Conservation (phyloP, 2,888 invertebrate species). For the Holacanthella duospinosa region DNA sequence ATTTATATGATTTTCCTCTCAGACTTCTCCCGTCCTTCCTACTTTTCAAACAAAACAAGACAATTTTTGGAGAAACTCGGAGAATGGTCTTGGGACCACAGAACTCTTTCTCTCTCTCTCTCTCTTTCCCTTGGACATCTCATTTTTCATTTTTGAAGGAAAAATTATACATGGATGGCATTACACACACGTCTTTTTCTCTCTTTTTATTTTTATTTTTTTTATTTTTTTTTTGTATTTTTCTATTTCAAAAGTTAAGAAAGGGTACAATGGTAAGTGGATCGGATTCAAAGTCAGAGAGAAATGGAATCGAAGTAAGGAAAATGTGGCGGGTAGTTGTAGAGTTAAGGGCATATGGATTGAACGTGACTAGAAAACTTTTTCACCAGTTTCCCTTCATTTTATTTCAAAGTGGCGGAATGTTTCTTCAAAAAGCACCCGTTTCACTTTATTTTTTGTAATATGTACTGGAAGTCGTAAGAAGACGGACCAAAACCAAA, state of each 20-base stretch:
- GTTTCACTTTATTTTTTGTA: background rate
- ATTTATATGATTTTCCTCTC: background rate
- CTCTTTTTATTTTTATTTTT: background rate
- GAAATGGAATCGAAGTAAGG: background rate
- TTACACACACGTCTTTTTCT: background rate
- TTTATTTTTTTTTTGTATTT: too few species aligned
- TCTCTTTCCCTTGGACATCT: background rate
- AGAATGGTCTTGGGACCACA: background rate
- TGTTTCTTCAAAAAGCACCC: background rate
- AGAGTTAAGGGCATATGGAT: background rate
- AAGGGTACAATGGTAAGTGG: background rate
- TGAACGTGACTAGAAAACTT: background rate
- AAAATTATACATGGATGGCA: background rate
- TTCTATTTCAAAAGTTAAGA: background rate
- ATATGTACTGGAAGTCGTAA: background rate
- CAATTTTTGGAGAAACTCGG: background rate
- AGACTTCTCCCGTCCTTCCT: background rate
- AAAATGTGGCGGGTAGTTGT: background rate
- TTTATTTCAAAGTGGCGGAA: background rate
- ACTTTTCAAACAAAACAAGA: background rate
- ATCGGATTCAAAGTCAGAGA: background rate
- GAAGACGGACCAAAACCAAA: too few species aligned
- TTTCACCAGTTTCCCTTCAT: background rate
- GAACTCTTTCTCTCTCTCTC: background rate
- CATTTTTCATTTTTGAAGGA: background rate